Base-by-base conservation (phyloP, 1,140 invertebrate species). In the Pissodes strobi region DNA sequence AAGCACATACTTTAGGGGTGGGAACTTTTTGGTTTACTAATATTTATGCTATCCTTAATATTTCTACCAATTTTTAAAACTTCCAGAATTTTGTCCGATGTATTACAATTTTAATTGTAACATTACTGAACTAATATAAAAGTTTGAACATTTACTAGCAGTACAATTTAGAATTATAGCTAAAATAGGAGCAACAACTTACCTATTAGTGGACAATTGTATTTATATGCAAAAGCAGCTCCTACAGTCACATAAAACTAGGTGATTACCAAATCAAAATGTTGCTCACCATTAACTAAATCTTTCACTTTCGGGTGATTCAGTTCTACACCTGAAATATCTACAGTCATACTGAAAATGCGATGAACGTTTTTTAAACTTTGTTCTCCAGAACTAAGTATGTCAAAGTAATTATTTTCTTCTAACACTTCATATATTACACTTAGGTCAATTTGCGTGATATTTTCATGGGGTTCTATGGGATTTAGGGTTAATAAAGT, bases 401-500 rank as follows among this genome's bases (percentile, higher is more conserved):
- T 2, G 15, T 64, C 43, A 19, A 25, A 46, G 21, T 12, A 23
- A 1, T 59, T 46, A 0, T 45, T 23, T 1, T 30, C 2, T 18
- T 27, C 19, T 17, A 38, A 17, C 5, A 38, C 8, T 13, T 38
- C 15, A 15, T 56, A 56, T 39, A 39, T 9, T n/a, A 5, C 34
- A 8, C 18, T 15, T 13, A 52, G n/a, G 48, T 52, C 25, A 15
- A 52, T 30, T 19, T 52, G 48, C 9, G 30, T 38, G 27, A 56
- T 39, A 22, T 56, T 43, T 38, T 38, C 23, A 2, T 56, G 53
- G 37, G 34, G 1, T 5, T 53, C 46, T 25, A 61, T 61, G 1
- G 55, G 60, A 39, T 68, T 43, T 5, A 55, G 55, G 8, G 68
- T 67, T 3, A 67, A 8, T 0, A 69, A 25, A 9, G 57, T 72